Evolutionary conservation across 1,140 invertebrate genomes (phyloP).

Genomic region (Contarinia nasturtii): DNA sequence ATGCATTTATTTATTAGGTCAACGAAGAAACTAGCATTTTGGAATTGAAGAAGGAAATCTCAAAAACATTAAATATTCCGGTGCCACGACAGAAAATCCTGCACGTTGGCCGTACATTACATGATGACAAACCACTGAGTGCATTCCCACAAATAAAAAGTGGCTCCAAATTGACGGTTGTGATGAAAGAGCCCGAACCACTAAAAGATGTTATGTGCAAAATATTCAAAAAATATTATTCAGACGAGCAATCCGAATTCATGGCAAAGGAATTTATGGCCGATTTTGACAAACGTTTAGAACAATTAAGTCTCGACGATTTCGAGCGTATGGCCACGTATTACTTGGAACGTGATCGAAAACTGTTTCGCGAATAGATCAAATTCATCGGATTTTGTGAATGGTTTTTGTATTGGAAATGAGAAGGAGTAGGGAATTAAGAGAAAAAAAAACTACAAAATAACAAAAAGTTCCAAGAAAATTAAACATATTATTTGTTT

Average conservation of each 20-base stretch:
- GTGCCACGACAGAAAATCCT: slow-evolving; percentile 26
- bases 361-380: not conserved
- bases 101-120: slow-evolving; percentile 24
- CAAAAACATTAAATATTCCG: slow-evolving; percentile 25
- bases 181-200: slow-evolving; percentile 27
- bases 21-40: slow-evolving; percentile 21
- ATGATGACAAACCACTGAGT: slow-evolving; percentile 26
- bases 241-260: slow-evolving; percentile 23
- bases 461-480: too few species aligned
- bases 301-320: slow-evolving; percentile 28
- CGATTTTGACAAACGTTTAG: slow-evolving; percentile 26
- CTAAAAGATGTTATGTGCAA: slow-evolving; percentile 15
- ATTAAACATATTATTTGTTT: too few species aligned
- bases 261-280: slow-evolving; percentile 27
- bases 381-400: too few species aligned
- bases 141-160: slow-evolving; percentile 30
- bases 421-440: too few species aligned
- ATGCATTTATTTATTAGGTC: slow-evolving; percentile 10
- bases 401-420: too few species aligned
- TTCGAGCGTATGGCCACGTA: slow-evolving; percentile 25
- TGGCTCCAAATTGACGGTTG: slow-evolving; percentile 27
- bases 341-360: not conserved
- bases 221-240: slow-evolving; percentile 27
- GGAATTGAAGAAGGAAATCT: slow-evolving; percentile 29
- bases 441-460: too few species aligned